Conservation (phyloP, 2,113 vertebrate genomes). For the Tichodroma muraria region DNA sequence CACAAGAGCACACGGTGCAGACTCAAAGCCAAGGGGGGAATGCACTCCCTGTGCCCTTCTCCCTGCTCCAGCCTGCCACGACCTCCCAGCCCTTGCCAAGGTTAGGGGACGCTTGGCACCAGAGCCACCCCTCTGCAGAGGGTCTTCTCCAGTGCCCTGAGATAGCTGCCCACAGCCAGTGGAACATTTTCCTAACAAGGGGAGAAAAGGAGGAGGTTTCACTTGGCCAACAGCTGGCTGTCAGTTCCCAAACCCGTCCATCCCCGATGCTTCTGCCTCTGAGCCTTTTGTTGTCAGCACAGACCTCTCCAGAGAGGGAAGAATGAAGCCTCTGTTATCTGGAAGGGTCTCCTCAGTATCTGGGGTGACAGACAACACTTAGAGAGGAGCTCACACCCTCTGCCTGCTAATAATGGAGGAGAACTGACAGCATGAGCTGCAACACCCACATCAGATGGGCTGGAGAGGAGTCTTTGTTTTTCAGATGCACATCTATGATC, state of each 20-base stretch:
- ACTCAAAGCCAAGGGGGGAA: background rate
- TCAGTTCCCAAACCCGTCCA: background rate
- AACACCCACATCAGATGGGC: background rate
- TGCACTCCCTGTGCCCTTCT: background rate
- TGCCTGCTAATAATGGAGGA: background rate
- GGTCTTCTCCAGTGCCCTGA: background rate
- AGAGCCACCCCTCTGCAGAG: background rate
- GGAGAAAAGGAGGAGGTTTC: background rate
- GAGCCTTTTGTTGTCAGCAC: background rate
- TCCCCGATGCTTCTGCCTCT: background rate
- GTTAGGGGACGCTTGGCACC: background rate
- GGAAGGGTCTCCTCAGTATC: constrained; percentile 9
- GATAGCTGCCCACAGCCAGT: background rate
- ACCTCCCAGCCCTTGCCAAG: background rate
- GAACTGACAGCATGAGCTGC: background rate
- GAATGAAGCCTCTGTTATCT: constrained; percentile 18
- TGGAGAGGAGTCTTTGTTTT: background rate
- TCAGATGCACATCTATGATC: background rate
- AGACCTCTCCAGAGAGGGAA: background rate
- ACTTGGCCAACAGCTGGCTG: background rate
- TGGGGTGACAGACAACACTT: background rate
- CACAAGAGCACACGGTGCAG: background rate
- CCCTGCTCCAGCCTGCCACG: background rate
- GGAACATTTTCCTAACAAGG: background rate
- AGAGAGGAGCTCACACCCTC: background rate